Percentiles rank a stretch among this genome's conserved stretches.
Conservation (phyloP, 2,888 invertebrate species). For the Dasysyrphus tricinctus region DNA sequence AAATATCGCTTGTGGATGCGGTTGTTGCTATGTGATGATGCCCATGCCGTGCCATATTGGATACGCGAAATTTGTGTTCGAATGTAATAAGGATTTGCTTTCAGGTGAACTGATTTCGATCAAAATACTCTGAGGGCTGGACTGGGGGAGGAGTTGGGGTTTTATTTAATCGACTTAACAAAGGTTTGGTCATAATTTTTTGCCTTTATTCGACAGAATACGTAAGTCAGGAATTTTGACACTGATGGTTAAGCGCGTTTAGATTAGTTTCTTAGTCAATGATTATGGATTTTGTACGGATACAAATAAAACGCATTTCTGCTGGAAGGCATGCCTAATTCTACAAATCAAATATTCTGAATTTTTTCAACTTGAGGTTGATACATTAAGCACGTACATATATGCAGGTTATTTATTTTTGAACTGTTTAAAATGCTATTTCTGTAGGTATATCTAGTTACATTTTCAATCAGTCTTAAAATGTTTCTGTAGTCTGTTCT, state of each 20-base stretch:
- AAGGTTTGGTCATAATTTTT: constrained; percentile 30
- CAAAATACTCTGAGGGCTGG: constrained; percentile 39
- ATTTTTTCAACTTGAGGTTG: too few relatives aligned
- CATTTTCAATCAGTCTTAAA: too few relatives aligned
- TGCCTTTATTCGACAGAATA: neutral
- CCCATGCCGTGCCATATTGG: constrained; percentile 70
- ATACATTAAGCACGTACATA: too few relatives aligned
- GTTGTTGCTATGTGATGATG: constrained; percentile 39
- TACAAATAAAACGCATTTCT: neutral
- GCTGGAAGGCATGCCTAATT: neutral
- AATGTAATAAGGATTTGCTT: constrained; percentile 63
- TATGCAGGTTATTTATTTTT: too few relatives aligned
- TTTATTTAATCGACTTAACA: constrained; percentile 66
- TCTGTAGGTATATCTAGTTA: too few relatives aligned
- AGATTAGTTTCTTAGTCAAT: neutral
- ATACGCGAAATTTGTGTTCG: constrained; percentile 52
- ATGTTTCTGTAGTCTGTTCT: too few relatives aligned
- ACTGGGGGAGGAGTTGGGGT: constrained; percentile 60
- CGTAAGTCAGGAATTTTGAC: constrained; percentile 17
- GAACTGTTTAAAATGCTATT: too few relatives aligned
- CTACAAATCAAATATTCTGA: too few relatives aligned
- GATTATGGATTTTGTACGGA: neutral
- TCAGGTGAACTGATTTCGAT: constrained; percentile 72
- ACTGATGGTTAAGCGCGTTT: neutral
- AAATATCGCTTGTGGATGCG: constrained; percentile 24